phyloP scores from a whole-genome alignment of 1,140 invertebrate species.

The Drosophila equinoxialis region DNA sequence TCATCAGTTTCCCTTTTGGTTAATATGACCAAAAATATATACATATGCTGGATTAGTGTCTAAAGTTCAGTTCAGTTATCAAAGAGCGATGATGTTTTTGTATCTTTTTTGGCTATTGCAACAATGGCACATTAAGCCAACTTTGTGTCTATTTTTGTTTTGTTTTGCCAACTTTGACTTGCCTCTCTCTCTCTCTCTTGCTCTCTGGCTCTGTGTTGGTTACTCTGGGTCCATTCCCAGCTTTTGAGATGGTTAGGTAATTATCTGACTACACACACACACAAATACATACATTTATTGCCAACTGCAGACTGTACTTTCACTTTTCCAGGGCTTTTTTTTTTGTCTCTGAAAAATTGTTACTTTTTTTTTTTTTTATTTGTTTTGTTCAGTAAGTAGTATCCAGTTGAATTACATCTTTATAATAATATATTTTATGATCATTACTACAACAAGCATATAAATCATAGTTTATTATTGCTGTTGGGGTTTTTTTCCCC shows the following conservation, averaged over 20 bases:
- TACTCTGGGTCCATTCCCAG: conserved; percentile 63
- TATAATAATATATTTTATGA: conserved; percentile 8
- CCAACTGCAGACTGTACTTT: conserved; percentile 50
- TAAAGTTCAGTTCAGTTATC: conserved; percentile 47
- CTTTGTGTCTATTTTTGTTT: conserved; percentile 14
- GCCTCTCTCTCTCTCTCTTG: conserved; percentile 8
- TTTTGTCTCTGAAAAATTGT: conserved; percentile 22
- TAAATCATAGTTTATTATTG: conserved; percentile 7
- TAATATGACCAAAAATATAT: conserved; percentile 10
- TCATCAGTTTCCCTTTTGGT: conserved; percentile 51
- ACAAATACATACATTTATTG: neutral
- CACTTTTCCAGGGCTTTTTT: conserved; percentile 56
- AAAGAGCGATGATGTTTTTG: conserved; percentile 32
- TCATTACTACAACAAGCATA: conserved; percentile 5
- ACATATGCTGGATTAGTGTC: conserved; percentile 30
- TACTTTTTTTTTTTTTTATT: conserved; percentile 21
- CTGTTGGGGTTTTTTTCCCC: neutral
- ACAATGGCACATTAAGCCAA: conserved; percentile 69
- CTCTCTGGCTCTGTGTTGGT: conserved; percentile 23
- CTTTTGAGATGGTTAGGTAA: conserved; percentile 63
- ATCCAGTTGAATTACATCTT: neutral
- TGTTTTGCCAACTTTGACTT: conserved; percentile 34
- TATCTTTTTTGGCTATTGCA: conserved; percentile 46
- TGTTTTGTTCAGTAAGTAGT: conserved; percentile 5
- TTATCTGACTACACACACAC: conserved; percentile 31